Conservation (phyloP, 2,797 vertebrate genomes). For the Scarus forsteni region DNA sequence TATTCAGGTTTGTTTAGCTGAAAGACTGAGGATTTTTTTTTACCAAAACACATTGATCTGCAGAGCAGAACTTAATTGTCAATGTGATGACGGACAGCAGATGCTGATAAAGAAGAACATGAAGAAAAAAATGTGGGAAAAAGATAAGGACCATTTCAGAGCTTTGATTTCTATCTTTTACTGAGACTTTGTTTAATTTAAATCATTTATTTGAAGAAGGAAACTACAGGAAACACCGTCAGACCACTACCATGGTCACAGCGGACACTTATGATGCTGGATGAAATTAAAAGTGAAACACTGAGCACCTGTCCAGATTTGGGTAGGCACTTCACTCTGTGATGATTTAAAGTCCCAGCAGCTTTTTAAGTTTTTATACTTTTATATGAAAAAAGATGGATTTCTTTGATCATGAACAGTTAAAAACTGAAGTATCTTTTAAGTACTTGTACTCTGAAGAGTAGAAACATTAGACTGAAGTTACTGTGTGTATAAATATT, state of each 20-base stretch:
- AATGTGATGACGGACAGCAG: neutral
- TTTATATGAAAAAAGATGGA: too few species aligned
- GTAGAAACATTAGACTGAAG: constrained; percentile 7
- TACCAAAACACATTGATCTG: constrained; percentile 17
- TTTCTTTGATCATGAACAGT: neutral
- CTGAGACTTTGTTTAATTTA: too few species aligned
- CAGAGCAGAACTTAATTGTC: constrained; percentile 6
- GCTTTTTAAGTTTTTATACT: neutral
- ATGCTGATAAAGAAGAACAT: neutral
- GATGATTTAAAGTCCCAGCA: neutral
- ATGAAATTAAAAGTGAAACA: neutral
- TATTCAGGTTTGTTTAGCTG: constrained; percentile 1
- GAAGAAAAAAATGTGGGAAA: neutral
- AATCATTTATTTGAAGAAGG: too few species aligned
- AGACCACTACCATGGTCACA: neutral
- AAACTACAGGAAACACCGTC: neutral
- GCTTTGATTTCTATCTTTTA: too few species aligned
- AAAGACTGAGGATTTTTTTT: constrained; percentile 11
- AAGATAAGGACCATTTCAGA: neutral
- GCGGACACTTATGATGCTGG: neutral
- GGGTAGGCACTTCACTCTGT: neutral
- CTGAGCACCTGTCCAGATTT: neutral
- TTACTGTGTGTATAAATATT: constrained; percentile 69
- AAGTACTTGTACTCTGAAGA: neutral
- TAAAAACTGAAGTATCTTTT: neutral